These are phyloP conservation scores for Zaprionus davidi DNA, from an alignment of 1,140 invertebrate genomes.

Conservation along the genomic window DNA sequence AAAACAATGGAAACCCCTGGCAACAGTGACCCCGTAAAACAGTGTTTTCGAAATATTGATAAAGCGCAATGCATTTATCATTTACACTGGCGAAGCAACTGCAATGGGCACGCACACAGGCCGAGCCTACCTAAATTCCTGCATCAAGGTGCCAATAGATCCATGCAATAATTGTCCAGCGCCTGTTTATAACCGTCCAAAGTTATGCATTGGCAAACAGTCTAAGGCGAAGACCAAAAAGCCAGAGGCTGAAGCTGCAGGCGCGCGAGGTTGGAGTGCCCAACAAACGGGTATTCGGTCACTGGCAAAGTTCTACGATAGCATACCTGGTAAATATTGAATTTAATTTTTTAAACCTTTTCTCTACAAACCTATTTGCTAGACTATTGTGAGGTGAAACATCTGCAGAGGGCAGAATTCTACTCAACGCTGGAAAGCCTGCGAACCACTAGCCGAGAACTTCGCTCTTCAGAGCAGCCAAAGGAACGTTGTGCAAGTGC, in stretches of 20 bases:
- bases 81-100: conserved; percentile 27
- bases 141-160: conserved; percentile 79
- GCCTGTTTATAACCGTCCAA: conserved; percentile 78
- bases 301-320: conserved; percentile 81
- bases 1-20: conserved; percentile 73
- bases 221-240: conserved; percentile 4
- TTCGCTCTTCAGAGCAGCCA: conserved; percentile 35
- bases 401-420: conserved; percentile 77
- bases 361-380: background rate
- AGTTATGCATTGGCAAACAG: conserved; percentile 67
- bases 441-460: conserved; percentile 69
- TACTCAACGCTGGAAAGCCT: conserved; percentile 74
- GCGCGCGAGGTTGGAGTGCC: conserved; percentile 43
- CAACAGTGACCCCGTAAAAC: conserved; percentile 58
- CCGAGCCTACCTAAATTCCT: conserved; percentile 67
- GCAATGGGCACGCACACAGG: conserved; percentile 60
- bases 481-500: conserved; percentile 46
- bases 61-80: conserved; percentile 57
- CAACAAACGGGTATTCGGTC: conserved; percentile 71
- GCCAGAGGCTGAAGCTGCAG: conserved; percentile 3
- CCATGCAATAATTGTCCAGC: conserved; percentile 83
- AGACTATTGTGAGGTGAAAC: conserved; percentile 83
- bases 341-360: background rate
- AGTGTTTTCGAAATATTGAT: conserved; percentile 64
- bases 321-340: conserved; percentile 71